phyloP scores from a whole-genome alignment of 2,113 vertebrate genomes.

The Hemiprocne comata region DNA sequence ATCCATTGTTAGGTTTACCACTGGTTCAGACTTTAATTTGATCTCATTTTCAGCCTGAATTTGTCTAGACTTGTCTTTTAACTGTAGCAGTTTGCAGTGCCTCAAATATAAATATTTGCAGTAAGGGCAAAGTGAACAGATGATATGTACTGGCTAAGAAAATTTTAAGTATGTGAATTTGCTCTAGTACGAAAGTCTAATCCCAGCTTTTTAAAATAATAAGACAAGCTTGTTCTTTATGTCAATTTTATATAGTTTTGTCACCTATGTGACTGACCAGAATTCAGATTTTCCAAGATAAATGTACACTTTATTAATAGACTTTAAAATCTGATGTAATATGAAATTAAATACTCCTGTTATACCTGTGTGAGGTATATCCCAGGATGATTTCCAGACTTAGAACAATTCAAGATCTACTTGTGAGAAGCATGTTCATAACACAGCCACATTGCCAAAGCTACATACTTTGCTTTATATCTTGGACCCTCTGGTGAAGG shows the following conservation, averaged over 20 bases:
- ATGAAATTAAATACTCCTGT: not conserved
- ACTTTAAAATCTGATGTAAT: not conserved
- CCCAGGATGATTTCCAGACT: not conserved
- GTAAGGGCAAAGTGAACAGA: not conserved
- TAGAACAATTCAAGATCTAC: not conserved
- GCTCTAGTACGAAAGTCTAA: not conserved
- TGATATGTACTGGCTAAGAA: not conserved
- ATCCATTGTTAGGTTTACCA: not conserved
- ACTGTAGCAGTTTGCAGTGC: not conserved
- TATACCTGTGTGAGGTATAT: not conserved
- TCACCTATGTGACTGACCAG: not conserved
- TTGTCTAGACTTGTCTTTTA: conserved; percentile 2
- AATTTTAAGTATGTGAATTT: not conserved
- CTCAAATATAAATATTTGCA: conserved; percentile 40
- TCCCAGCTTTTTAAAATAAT: not conserved
- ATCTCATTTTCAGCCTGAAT: conserved; percentile 8
- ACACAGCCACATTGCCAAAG: not conserved
- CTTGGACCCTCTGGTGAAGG: not conserved
- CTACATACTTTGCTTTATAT: not conserved
- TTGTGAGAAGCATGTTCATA: not conserved
- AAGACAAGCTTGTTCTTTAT: not conserved
- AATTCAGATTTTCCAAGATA: not conserved
- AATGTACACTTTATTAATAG: not conserved
- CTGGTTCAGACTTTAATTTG: conserved; percentile 24
- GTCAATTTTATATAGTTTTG: not conserved